Percentiles rank a stretch among this genome's conserved stretches.
These are phyloP conservation scores for Epinotia nisella DNA, from an alignment of 2,888 invertebrate species.

Conservation along the genomic window DNA sequence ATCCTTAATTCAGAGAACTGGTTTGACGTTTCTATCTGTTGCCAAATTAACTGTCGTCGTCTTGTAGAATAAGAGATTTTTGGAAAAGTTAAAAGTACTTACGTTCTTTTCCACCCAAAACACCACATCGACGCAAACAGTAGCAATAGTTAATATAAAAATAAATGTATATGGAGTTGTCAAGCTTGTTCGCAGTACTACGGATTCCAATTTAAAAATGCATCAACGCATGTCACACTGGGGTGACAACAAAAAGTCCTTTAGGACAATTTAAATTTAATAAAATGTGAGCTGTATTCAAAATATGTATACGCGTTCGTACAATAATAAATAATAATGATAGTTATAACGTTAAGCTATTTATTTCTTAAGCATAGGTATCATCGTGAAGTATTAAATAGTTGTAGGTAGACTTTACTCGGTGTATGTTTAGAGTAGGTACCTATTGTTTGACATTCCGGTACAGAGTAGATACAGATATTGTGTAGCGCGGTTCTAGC, in stretches of 20 bases:
- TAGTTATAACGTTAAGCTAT: conserved; percentile 70
- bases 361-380: conserved; percentile 69
- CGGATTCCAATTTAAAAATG: background rate
- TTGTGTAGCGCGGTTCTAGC: conserved; percentile 12
- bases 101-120: too few relatives aligned
- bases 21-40: background rate
- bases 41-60: background rate
- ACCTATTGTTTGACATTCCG: conserved; percentile 47
- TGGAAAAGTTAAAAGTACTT: too few relatives aligned
- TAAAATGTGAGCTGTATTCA: conserved; percentile 74
- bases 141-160: too few relatives aligned
- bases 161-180: background rate
- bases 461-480: conserved; percentile 37
- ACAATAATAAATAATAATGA: conserved; percentile 80
- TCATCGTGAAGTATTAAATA: conserved; percentile 67
- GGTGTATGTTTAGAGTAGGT: conserved; percentile 57
- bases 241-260: conserved; percentile 43
- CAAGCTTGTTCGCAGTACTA: background rate
- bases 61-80: background rate
- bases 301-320: conserved; percentile 83
- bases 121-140: too few relatives aligned
- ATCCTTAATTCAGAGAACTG: background rate
- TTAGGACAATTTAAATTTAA: conserved; percentile 42
- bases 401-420: conserved; percentile 57
- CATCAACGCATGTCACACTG: conserved; percentile 29